Evolutionary conservation across 92 coral and sea anemone species (phyloP).

Genomic region (Siderastrea siderea): DNA sequence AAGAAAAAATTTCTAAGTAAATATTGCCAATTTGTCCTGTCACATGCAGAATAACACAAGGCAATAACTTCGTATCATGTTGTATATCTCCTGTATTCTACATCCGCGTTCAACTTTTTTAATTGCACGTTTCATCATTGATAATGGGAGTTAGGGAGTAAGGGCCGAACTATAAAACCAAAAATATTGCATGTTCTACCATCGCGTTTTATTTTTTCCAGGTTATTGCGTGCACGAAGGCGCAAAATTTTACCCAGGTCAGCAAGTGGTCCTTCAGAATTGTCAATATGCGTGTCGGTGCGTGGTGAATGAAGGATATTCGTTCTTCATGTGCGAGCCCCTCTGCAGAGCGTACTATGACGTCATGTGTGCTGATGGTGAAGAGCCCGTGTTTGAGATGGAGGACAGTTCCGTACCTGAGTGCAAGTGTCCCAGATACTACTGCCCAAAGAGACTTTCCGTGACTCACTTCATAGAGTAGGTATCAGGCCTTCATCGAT

Average conservation of each 20-base stretch:
- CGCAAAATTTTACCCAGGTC: background rate
- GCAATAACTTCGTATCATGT: no score
- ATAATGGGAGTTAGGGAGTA: no score
- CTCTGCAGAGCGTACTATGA: slow-evolving; percentile 13
- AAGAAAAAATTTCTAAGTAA: no score
- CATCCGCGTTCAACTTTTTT: no score
- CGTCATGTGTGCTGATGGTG: slow-evolving; percentile 31
- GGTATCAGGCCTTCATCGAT: background rate
- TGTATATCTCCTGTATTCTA: no score
- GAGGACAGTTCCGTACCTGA: slow-evolving; percentile 29
- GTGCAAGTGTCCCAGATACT: slow-evolving; percentile 43
- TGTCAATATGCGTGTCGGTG: slow-evolving; percentile 40
- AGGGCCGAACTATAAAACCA: no score
- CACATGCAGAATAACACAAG: no score
- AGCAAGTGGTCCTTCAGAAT: slow-evolving; percentile 8
- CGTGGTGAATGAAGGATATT: background rate
- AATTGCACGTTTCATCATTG: no score
- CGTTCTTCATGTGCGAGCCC: slow-evolving; percentile 50
- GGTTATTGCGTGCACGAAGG: slow-evolving; percentile 38
- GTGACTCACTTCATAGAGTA: slow-evolving; percentile 34
- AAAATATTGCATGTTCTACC: background rate
- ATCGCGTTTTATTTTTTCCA: background rate
- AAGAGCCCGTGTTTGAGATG: slow-evolving; percentile 11
- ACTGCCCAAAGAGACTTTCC: slow-evolving; percentile 32
- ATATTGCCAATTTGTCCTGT: no score